Conservation (phyloP, 1,140 invertebrate species). For the Drosophila mauritiana region DNA sequence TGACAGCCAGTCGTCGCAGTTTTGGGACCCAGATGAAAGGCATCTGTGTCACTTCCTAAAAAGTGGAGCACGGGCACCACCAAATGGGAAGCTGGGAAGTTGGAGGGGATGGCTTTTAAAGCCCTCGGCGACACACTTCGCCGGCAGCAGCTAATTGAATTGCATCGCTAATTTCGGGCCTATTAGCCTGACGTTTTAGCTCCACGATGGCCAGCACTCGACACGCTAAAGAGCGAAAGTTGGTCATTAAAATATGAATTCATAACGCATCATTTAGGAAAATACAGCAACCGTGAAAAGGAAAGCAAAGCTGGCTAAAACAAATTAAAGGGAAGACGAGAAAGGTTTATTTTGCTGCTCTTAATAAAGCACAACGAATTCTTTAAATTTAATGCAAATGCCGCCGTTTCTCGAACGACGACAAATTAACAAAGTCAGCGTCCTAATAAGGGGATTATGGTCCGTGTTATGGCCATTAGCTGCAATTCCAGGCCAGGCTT, state of each 20-base stretch:
- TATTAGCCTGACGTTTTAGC: constrained; percentile 63
- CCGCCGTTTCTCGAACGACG: not conserved
- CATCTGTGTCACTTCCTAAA: constrained; percentile 30
- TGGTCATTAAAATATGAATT: constrained; percentile 8
- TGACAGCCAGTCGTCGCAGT: constrained; percentile 47
- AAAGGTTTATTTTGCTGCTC: too few species aligned
- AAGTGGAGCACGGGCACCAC: too few species aligned
- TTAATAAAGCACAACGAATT: not conserved
- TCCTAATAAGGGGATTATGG: constrained; percentile 43
- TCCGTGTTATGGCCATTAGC: constrained; percentile 42
- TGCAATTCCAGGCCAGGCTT: constrained; percentile 17
- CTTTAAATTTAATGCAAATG: not conserved
- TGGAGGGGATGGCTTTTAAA: not conserved
- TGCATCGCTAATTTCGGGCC: constrained; percentile 68
- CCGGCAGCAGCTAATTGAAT: constrained; percentile 65
- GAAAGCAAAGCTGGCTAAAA: too few species aligned
- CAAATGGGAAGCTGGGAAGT: not conserved
- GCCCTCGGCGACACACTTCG: constrained; percentile 15
- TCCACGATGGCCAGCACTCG: constrained; percentile 45
- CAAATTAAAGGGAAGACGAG: not conserved
- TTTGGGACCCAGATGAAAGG: constrained; percentile 42
- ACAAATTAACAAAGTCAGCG: constrained; percentile 24
- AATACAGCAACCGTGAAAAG: not conserved
- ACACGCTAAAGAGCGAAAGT: constrained; percentile 16
- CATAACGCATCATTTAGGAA: not conserved